Conservation (phyloP, 2,888 invertebrate genomes). For the Clunio marinus region DNA sequence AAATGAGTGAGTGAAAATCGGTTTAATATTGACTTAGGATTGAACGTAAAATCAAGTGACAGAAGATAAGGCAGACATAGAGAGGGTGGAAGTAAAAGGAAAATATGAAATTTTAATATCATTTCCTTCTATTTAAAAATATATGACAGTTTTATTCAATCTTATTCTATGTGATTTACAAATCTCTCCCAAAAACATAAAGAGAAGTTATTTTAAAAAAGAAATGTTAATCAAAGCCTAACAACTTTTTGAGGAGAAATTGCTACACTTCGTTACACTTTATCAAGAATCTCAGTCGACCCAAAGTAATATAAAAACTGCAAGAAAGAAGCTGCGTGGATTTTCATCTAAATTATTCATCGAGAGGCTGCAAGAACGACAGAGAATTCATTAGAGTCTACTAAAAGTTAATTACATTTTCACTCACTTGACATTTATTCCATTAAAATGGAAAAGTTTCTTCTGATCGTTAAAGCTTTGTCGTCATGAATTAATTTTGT, state of each 20-base stretch:
- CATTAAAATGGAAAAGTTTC: conserved; percentile 36
- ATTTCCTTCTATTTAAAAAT: no score
- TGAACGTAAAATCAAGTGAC: not conserved
- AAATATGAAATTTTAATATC: conserved; percentile 25
- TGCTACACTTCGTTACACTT: no score
- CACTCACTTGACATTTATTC: conserved; percentile 37
- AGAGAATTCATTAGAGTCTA: conserved; percentile 36
- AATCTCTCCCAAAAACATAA: no score
- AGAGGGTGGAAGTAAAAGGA: not conserved
- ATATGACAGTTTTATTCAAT: no score
- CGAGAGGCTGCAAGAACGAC: not conserved
- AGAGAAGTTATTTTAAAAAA: no score
- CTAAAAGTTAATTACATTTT: conserved; percentile 39
- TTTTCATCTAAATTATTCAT: conserved; percentile 23
- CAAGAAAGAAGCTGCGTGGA: conserved; percentile 19
- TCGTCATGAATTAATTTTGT: conserved; percentile 30
- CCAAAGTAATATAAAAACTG: not conserved
- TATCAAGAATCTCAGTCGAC: not conserved
- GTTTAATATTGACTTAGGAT: conserved; percentile 39
- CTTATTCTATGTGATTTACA: no score
- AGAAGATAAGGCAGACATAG: not conserved
- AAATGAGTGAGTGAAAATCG: conserved; percentile 20
- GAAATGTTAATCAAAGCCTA: no score
- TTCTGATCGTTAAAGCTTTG: conserved; percentile 2
- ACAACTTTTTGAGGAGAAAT: no score